Conservation (phyloP, 2,113 vertebrate species). For the Amphilophus citrinellus region DNA sequence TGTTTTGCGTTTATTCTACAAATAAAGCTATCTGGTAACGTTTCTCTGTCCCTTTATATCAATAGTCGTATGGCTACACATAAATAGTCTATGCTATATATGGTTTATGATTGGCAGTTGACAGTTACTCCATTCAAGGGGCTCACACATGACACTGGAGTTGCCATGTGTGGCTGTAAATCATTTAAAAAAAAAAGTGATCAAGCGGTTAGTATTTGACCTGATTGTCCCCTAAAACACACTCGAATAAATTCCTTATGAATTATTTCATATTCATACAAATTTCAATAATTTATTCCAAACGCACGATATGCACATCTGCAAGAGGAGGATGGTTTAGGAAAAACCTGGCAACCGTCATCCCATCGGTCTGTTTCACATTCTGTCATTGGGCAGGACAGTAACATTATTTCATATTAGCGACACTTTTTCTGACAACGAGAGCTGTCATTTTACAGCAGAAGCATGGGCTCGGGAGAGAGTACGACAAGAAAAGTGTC, state of each 20-base stretch:
- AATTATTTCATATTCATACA: not conserved
- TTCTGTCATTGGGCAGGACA: slow-evolving; percentile 51
- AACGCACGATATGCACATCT: not conserved
- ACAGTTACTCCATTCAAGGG: not conserved
- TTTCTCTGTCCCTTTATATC: not conserved
- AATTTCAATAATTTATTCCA: accelerated
- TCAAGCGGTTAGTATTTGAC: not conserved
- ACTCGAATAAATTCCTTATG: not conserved
- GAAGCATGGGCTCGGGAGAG: slow-evolving; percentile 85
- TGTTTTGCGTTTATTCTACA: slow-evolving; percentile 29
- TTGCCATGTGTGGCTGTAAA: slow-evolving; percentile 43
- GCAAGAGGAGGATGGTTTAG: not conserved
- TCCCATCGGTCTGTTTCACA: slow-evolving; percentile 64
- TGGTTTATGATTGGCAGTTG: not conserved
- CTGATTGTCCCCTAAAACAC: not conserved
- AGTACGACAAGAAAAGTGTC: slow-evolving; percentile 89
- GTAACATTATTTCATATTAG: slow-evolving; percentile 7
- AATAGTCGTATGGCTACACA: not conserved
- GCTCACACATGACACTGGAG: not conserved
- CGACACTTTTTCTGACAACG: not conserved
- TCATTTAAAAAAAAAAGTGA: too few relatives aligned
- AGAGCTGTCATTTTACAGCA: not conserved
- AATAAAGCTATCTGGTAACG: slow-evolving; percentile 27
- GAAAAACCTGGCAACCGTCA: slow-evolving; percentile 65
- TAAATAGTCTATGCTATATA: not conserved